Evolutionary conservation across 2,113 vertebrate genomes (phyloP).

Genomic region (Piaya cayana): DNA sequence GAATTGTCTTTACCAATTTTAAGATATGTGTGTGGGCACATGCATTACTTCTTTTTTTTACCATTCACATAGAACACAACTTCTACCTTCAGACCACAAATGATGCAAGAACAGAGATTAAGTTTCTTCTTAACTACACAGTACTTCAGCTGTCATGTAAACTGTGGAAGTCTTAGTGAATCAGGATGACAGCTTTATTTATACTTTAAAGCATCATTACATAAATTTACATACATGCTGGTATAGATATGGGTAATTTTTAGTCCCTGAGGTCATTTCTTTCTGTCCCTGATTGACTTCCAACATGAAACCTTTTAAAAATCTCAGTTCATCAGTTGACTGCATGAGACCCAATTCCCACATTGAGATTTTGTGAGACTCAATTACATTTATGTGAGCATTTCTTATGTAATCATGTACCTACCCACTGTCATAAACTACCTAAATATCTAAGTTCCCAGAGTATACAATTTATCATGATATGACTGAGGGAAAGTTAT

Average conservation of each 20-base stretch:
- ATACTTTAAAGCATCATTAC: background rate
- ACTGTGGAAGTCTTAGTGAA: background rate
- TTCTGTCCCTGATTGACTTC: background rate
- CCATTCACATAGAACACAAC: background rate
- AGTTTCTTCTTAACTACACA: background rate
- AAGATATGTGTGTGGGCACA: fast-evolving
- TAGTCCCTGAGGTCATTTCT: background rate
- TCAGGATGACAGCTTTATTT: background rate
- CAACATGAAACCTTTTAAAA: background rate
- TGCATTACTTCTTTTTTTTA: background rate
- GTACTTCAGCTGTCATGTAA: background rate
- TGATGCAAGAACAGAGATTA: background rate
- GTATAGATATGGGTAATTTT: background rate
- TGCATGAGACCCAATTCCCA: fast-evolving
- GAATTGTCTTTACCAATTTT: background rate
- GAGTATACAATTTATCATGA: background rate
- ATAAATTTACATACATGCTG: background rate
- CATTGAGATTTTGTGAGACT: background rate
- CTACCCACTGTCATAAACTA: background rate
- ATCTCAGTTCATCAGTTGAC: background rate
- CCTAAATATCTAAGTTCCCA: background rate
- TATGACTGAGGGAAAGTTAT: background rate
- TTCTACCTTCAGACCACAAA: background rate
- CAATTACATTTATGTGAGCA: background rate
- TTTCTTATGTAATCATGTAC: background rate